A percentile compares a stretch with the other conserved stretches of the same genome.
phyloP scores from a whole-genome alignment of 1,140 invertebrate species.

The Tetramorium alpestre region DNA sequence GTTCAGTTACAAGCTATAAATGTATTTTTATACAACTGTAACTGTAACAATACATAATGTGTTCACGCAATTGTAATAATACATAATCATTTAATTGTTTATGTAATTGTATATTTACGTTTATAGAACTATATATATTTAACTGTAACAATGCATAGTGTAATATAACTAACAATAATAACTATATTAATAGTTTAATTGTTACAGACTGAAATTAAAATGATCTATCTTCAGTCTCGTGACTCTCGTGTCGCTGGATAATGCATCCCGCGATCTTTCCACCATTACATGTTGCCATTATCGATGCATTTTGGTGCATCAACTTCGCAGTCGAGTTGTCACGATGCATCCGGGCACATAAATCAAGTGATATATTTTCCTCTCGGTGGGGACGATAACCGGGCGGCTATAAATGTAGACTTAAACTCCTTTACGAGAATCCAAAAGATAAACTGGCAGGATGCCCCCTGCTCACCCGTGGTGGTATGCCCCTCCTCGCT shows the following conservation, averaged over 20 bases:
- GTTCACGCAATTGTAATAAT: too few relatives aligned
- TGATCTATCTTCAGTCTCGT: neutral
- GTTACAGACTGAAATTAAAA: neutral
- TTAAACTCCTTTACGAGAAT: conserved; percentile 69
- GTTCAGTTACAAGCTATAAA: too few relatives aligned
- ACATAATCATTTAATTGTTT: too few relatives aligned
- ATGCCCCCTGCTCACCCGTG: neutral
- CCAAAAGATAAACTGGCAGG: conserved; percentile 62
- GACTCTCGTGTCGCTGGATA: conserved; percentile 30
- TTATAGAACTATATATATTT: too few relatives aligned
- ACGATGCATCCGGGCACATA: conserved; percentile 58
- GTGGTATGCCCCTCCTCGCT: neutral
- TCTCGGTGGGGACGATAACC: conserved; percentile 51
- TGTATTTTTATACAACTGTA: neutral
- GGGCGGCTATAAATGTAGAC: conserved; percentile 70
- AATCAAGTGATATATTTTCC: conserved; percentile 70
- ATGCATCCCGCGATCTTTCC: conserved; percentile 49
- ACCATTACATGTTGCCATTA: conserved; percentile 55
- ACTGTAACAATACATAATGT: too few relatives aligned
- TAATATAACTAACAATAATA: too few relatives aligned
- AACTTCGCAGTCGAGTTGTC: conserved; percentile 39
- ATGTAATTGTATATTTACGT: too few relatives aligned
- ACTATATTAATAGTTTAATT: neutral
- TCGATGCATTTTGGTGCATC: conserved; percentile 49
- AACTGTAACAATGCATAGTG: too few relatives aligned